phyloP scores from a whole-genome alignment of 2,888 invertebrate species.

The Microctonus hyperodae region DNA sequence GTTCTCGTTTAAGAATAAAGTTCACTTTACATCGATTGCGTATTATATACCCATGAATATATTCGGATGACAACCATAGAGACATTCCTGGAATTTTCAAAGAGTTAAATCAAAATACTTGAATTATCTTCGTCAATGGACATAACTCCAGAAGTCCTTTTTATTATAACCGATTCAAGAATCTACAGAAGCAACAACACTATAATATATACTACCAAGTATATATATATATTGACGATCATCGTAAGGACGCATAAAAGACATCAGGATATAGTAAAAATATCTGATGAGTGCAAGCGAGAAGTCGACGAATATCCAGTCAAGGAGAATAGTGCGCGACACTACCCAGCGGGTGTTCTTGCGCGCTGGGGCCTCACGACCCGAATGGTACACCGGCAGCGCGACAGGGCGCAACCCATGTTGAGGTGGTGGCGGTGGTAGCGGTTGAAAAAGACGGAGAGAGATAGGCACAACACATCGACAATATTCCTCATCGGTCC shows the following conservation, averaged over 20 bases:
- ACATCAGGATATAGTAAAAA: conserved; percentile 15
- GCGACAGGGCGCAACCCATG: conserved; percentile 55
- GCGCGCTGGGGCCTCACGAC: conserved; percentile 37
- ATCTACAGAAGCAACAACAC: conserved; percentile 18
- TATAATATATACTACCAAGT: no score
- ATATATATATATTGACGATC: conserved; percentile 6
- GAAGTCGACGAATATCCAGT: conserved; percentile 15
- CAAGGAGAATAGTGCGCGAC: conserved; percentile 53
- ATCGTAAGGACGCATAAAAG: conserved; percentile 29
- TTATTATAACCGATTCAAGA: conserved; percentile 18
- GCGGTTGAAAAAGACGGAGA: conserved; percentile 41
- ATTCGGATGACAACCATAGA: conserved; percentile 46
- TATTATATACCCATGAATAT: conserved; percentile 6
- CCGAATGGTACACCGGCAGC: conserved; percentile 37
- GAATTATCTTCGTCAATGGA: conserved; percentile 4
- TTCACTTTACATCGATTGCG: conserved; percentile 46
- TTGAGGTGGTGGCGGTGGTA: conserved; percentile 35
- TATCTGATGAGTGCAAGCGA: conserved; percentile 13
- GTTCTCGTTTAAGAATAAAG: conserved; percentile 28
- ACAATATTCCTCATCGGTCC: conserved; percentile 41
- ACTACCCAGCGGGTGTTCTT: conserved; percentile 57
- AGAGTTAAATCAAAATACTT: not conserved
- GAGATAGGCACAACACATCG: conserved; percentile 21
- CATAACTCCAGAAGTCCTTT: conserved; percentile 19
- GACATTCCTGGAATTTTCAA: conserved; percentile 7